Evolutionary conservation across 1,140 invertebrate genomes (phyloP), one percentile per base, ranked within the genome.

Genomic region (Cecropterus lyciades): DNA sequence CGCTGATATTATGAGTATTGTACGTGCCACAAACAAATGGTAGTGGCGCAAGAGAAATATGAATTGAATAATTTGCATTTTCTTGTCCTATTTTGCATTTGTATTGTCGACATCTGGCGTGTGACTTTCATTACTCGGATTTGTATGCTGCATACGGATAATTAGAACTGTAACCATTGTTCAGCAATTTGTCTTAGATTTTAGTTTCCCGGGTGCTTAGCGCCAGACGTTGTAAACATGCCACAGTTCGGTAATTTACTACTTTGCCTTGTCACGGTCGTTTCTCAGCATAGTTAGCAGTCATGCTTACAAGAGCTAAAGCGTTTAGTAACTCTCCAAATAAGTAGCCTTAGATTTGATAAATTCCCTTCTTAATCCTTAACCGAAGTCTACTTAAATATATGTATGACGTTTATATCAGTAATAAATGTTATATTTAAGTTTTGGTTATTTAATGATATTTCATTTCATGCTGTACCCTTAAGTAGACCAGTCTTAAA

Each of bases 51-150:
- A 13, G 45, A 62, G 57, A 49, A 51, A 62, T 49, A 62, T 62
- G 57, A 62, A 62, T 49, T 60, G 27, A 62, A 62, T 51, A 62
- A 62, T 62, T 62, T 62, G 59, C 59, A 62, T 62, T 62, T 62
- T 42, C 59, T 51, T 51, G 59, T 48, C 51, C 59, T 51, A 40
- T 51, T 62, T 62, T 62, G 42, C 59, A 62, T 62, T 49, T 42
- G 30, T 37, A 62, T 62, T 62, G 45, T 62, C 15, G 45, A 62
- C 45, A 62, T 49, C 45, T 62, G 57, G 43, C 45, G 37, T 46
- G 57, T 37, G 45, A 49, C 15, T 57, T 27, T 40, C 42, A 57
- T 27, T 57, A 16, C n/a, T 49, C 30, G 20, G 14, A 13, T 8
- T 27, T 59, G 14, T 46, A 10, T 27, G 33, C 2, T 37, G 13